phyloP scores from a whole-genome alignment of 2,888 invertebrate genomes.

The Clistopyga incitator region DNA sequence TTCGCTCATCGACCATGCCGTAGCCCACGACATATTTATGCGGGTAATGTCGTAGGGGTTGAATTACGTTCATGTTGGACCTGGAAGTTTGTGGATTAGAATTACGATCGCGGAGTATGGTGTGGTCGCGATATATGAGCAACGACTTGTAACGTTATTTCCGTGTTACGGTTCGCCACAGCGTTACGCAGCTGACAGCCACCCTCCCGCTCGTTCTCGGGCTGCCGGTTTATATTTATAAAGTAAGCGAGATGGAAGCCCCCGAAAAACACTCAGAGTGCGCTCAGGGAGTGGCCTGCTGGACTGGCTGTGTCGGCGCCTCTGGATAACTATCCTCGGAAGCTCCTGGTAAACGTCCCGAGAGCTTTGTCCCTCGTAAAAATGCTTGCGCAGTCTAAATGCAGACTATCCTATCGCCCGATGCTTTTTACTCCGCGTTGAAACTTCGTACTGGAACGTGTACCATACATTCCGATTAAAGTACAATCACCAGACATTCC shows the following conservation, averaged over 20 bases:
- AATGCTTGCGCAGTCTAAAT: constrained; percentile 46
- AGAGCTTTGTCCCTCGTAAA: constrained; percentile 49
- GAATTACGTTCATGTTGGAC: neutral
- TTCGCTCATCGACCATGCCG: neutral
- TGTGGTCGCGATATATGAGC: constrained; percentile 1
- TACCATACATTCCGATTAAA: constrained; percentile 29
- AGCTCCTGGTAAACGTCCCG: constrained; percentile 59
- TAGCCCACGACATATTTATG: neutral
- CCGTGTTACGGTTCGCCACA: constrained; percentile 41
- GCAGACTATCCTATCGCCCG: constrained; percentile 36
- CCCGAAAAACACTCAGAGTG: constrained; percentile 44
- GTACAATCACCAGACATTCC: constrained; percentile 33
- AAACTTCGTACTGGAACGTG: constrained; percentile 30
- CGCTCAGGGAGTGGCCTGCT: constrained; percentile 30
- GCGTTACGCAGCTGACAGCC: constrained; percentile 51
- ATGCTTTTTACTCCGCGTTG: neutral
- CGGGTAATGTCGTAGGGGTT: neutral
- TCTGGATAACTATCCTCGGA: constrained; percentile 39
- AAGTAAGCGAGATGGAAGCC: constrained; percentile 33
- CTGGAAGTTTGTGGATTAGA: neutral
- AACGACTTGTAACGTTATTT: constrained; percentile 53
- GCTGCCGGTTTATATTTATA: constrained; percentile 59
- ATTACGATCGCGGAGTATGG: neutral
- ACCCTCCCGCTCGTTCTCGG: constrained; percentile 41
- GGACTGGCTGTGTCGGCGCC: constrained; percentile 44